Base-by-base conservation (phyloP, 2,888 invertebrate genomes). In the Brachylomia viminalis region DNA sequence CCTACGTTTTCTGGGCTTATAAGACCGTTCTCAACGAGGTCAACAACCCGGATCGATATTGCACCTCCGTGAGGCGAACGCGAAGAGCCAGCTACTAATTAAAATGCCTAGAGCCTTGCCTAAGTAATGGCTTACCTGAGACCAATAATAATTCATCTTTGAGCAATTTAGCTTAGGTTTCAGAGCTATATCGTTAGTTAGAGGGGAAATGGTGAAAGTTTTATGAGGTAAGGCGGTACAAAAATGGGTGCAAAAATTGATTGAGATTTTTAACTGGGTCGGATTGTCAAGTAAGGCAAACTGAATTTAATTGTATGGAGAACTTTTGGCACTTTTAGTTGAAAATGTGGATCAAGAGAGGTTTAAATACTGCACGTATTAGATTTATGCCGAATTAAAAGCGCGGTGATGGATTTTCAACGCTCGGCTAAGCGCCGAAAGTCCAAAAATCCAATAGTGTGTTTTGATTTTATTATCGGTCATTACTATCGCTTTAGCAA, bases 41-140 rank as follows among this genome's bases (percentile, higher is more conserved):
- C 87, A 88, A 88, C 80, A 89, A 82, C 92, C 90, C 64, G 84
- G 91, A 89, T 92, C 92, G 72, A 92, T 92, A 91, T 61, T 91
- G 92, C 91, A 90, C 88, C 88, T 81, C 67, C 76, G 75, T 33
- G 47, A 70, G 47, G 52, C 56, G n/a, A 83, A 72, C 42, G 62
- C 58, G 52, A 54, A 59, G 67, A 72, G 72, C 42, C 62, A 58
- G 58, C 62, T 27, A 52, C 58, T 80, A 82, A 84, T 82, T 79
- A 77, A 80, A 72, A 75, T 45, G 23, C 62, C 66, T 42, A 49
- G 33, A 52, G 27, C 56, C 72, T 73, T 47, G 52, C 67, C 56
- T 49, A n/a, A 45, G 30, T 75, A 70, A 84, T 74, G 56, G 74
- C 74, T 70, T 77, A 71, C 45, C 61, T 70, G 67, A 54, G 70